These are phyloP conservation scores for Nemotelus pantherinus DNA, from an alignment of 2,888 invertebrate species.

Conservation along the genomic window DNA sequence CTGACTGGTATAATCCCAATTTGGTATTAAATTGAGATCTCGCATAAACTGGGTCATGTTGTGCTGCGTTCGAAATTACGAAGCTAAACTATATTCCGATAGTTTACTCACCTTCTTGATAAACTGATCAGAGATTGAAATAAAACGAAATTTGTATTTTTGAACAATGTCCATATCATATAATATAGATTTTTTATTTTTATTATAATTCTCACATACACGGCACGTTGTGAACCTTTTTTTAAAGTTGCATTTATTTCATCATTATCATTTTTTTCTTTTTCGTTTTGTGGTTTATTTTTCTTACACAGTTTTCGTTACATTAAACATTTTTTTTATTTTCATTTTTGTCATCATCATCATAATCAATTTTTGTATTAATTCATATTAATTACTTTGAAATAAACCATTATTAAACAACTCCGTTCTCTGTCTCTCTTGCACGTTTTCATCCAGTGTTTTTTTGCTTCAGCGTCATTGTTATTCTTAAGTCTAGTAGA, in stretches of 20 bases:
- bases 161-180: slow-evolving; percentile 90
- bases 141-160: slow-evolving; percentile 66
- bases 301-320: slow-evolving; percentile 24
- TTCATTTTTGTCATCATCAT: neutral
- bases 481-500: slow-evolving; percentile 28
- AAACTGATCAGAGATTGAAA: neutral
- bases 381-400: neutral
- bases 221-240: slow-evolving; percentile 91
- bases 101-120: too few relatives aligned
- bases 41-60: too few relatives aligned
- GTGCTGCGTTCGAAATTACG: too few relatives aligned
- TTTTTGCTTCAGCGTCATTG: neutral
- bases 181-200: slow-evolving; percentile 60
- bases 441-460: slow-evolving; percentile 16
- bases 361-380: too few relatives aligned
- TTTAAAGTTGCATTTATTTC: slow-evolving; percentile 65
- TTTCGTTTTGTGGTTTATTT: slow-evolving; percentile 43
- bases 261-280: slow-evolving; percentile 28
- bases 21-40: too few relatives aligned
- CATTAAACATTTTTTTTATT: slow-evolving; percentile 9
- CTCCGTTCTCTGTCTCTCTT: slow-evolving; percentile 11
- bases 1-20: too few relatives aligned
- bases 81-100: too few relatives aligned
- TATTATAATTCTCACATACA: slow-evolving; percentile 83
- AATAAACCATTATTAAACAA: slow-evolving; percentile 19